phyloP scores from a whole-genome alignment of 2,888 invertebrate genomes.

The Drosophila pegasa region DNA sequence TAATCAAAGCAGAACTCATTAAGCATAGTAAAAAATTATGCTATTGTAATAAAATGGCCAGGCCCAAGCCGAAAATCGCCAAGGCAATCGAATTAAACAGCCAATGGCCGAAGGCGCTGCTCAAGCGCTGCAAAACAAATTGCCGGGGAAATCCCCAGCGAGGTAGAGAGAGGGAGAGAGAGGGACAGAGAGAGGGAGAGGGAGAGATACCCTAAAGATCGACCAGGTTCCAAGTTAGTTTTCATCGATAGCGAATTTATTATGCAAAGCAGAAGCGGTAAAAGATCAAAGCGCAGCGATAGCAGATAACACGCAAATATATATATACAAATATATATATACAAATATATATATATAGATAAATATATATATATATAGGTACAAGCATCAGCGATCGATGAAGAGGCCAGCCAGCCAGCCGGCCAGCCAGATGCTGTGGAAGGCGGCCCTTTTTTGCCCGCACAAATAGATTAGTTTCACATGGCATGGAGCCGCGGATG shows the following conservation, averaged over 20 bases:
- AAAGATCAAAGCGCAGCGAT: conserved; percentile 78
- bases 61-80: conserved; percentile 70
- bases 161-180: background rate
- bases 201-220: conserved; percentile 29
- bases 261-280: conserved; percentile 80
- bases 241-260: conserved; percentile 79
- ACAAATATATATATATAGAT: background rate
- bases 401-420: conserved; percentile 42
- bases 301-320: conserved; percentile 73
- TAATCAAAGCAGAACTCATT: conserved; percentile 80
- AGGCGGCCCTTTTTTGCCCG: conserved; percentile 54
- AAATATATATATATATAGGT: background rate
- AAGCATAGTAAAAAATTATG: conserved; percentile 78
- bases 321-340: background rate
- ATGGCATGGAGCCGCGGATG: conserved; percentile 66
- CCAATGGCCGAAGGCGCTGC: conserved; percentile 63
- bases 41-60: conserved; percentile 78
- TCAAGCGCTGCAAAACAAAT: conserved; percentile 70
- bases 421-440: conserved; percentile 31
- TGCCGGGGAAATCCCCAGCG: conserved; percentile 69
- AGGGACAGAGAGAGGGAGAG: background rate
- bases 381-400: conserved; percentile 26
- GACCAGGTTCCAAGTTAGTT: conserved; percentile 70
- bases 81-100: conserved; percentile 79
- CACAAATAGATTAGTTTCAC: conserved; percentile 83